phyloP scores from a whole-genome alignment of 2,888 invertebrate genomes.

The Stenichneumon culpator region DNA sequence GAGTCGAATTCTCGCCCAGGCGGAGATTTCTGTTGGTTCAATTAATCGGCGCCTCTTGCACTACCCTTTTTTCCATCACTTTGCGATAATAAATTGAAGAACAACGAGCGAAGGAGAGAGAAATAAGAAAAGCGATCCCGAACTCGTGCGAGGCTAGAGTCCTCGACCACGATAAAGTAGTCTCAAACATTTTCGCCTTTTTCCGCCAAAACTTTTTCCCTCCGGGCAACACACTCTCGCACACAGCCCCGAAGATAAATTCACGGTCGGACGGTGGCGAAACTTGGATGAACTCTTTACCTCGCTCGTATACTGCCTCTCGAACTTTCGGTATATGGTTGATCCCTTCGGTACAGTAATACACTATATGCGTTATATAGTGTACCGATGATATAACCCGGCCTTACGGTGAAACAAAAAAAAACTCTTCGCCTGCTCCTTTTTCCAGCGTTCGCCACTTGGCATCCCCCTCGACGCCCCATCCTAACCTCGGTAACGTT shows the following conservation, averaged over 20 bases:
- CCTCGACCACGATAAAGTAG: constrained; percentile 19
- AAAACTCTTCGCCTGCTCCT: constrained; percentile 2
- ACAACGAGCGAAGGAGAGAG: constrained; percentile 1
- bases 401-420: neutral
- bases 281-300: constrained; percentile 54
- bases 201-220: constrained; percentile 43
- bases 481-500: constrained; percentile 12
- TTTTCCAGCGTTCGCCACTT: constrained; percentile 39
- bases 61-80: too few species aligned
- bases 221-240: constrained; percentile 39
- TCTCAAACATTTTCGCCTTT: neutral
- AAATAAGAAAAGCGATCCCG: constrained; percentile 5
- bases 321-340: neutral
- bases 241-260: constrained; percentile 47
- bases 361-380: neutral
- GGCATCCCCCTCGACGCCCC: neutral
- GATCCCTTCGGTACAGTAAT: neutral
- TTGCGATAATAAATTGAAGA: neutral
- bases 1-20: neutral
- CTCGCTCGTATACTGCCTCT: neutral
- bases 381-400: constrained; percentile 20
- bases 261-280: constrained; percentile 59
- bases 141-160: constrained; percentile 45
- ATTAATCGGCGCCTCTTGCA: too few species aligned
- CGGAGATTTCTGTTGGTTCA: neutral